phyloP scores from a whole-genome alignment of 2,888 invertebrate species.

The Horisme vitalbata region DNA sequence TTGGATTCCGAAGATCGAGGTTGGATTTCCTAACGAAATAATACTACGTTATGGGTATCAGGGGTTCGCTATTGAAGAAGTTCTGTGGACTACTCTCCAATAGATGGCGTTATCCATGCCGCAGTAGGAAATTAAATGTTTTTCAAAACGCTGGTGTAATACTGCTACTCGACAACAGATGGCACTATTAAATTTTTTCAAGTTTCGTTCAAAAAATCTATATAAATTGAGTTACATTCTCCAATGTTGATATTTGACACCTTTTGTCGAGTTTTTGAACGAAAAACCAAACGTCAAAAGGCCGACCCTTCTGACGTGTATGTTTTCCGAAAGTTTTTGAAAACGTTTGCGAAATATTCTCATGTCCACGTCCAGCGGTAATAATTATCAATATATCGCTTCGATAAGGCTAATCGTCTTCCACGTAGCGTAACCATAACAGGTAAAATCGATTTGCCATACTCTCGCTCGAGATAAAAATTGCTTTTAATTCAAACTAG shows the following conservation, averaged over 20 bases:
- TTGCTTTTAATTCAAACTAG: not conserved
- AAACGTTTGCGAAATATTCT: conserved; percentile 50
- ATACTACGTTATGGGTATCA: no score
- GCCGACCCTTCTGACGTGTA: conserved; percentile 43
- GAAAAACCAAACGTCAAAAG: conserved; percentile 7
- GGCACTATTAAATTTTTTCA: not conserved
- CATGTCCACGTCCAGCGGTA: conserved; percentile 34
- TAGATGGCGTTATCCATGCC: not conserved
- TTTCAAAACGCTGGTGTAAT: not conserved
- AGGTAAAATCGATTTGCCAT: conserved; percentile 56
- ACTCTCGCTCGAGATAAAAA: conserved; percentile 32
- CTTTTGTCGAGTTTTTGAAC: conserved; percentile 6
- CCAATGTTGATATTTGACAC: not conserved
- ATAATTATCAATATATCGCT: conserved; percentile 54
- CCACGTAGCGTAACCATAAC: conserved; percentile 62
- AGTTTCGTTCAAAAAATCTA: not conserved
- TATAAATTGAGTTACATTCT: no score
- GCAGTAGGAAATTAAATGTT: not conserved
- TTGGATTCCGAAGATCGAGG: no score
- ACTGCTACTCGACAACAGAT: not conserved
- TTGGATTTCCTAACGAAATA: no score
- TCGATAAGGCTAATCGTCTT: conserved; percentile 60
- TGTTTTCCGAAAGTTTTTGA: conserved; percentile 47
- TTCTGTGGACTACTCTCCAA: not conserved
- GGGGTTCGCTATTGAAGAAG: no score